Conservation (phyloP, 30 jellyfish, hydroid and myxozoan species). For the Sanderia malayensis region DNA sequence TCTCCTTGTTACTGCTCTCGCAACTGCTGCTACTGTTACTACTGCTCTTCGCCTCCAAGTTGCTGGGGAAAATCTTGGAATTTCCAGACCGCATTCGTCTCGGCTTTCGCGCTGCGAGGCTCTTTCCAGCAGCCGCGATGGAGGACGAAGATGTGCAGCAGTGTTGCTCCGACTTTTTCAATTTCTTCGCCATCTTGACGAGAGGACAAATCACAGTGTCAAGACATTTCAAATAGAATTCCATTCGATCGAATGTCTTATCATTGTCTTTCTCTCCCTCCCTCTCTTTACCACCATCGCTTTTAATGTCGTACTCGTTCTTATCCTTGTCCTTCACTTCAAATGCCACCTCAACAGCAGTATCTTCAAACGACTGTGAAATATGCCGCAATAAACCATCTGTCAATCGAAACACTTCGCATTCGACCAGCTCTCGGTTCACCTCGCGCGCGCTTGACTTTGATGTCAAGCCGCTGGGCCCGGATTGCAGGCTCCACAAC, state of each 20-base stretch:
- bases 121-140: conserved; percentile 9
- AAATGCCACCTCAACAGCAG: too few species aligned
- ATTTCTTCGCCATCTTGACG: conserved; percentile 8
- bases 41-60: conserved; percentile 43
- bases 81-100: conserved; percentile 31
- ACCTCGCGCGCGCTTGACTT: neutral
- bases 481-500: too few species aligned
- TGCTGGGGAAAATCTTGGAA: conserved; percentile 5
- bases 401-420: neutral
- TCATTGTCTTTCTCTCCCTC: too few species aligned
- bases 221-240: neutral
- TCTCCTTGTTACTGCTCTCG: too few species aligned
- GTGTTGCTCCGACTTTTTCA: neutral
- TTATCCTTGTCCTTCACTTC: too few species aligned
- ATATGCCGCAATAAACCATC: neutral
- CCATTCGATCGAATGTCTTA: neutral
- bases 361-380: neutral
- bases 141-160: too few species aligned
- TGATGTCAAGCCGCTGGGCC: neutral
- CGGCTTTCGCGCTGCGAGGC: neutral
- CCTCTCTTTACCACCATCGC: too few species aligned
- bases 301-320: too few species aligned
- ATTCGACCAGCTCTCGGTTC: neutral
- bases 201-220: neutral
- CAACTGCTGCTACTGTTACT: conserved; percentile 50